Conservation (phyloP, 2,113 vertebrate genomes). For the Oncorhynchus kisutch region DNA sequence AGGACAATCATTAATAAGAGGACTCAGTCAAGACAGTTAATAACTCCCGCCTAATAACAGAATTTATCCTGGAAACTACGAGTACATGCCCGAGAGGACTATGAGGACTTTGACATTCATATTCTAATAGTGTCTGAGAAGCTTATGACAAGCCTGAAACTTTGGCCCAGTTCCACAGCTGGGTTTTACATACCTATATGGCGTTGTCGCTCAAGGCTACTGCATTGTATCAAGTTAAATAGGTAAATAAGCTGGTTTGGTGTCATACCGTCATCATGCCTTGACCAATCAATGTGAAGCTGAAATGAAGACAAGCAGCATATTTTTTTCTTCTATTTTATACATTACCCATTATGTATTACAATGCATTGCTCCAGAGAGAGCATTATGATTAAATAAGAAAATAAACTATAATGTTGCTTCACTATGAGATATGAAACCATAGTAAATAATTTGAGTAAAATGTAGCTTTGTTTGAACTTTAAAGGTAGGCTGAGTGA, state of each 20-base stretch:
- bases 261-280: background rate
- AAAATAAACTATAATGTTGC: too few species aligned
- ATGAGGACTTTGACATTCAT: conserved; percentile 1
- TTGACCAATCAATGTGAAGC: too few species aligned
- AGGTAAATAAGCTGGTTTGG: background rate
- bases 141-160: conserved; percentile 21
- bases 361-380: too few species aligned
- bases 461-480: too few species aligned
- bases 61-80: background rate
- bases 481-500: too few species aligned
- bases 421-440: too few species aligned
- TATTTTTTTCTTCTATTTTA: too few species aligned
- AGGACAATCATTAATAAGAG: conserved; percentile 67
- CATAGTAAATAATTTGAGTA: too few species aligned
- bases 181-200: conserved; percentile 26
- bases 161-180: conserved; percentile 28
- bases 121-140: conserved; percentile 39
- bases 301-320: too few species aligned
- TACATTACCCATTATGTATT: too few species aligned
- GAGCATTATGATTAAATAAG: too few species aligned
- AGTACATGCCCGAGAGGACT: background rate
- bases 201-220: too few species aligned
- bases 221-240: conserved; percentile 5
- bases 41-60: conserved; percentile 45
- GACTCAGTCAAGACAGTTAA: conserved; percentile 63